Percentiles rank a stretch among this genome's conserved stretches.
Evolutionary conservation across 2,888 invertebrate species (phyloP).

Genomic region (Oxytorus armatus): DNA sequence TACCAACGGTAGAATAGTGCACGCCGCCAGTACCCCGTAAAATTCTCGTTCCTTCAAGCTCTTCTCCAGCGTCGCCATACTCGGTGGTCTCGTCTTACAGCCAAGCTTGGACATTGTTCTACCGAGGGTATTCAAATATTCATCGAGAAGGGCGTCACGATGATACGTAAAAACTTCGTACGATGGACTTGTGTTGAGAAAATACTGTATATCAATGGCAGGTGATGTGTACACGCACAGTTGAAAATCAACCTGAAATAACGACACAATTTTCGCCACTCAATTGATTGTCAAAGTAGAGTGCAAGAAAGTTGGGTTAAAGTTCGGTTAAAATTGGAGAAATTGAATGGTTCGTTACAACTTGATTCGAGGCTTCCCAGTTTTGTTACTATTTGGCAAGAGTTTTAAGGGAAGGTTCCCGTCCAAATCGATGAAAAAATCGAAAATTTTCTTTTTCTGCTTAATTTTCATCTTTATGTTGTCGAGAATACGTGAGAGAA

Average conservation of each 20-base stretch:
- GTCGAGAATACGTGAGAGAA: no score
- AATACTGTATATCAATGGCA: constrained; percentile 84
- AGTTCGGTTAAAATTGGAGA: no score
- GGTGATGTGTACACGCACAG: constrained; percentile 83
- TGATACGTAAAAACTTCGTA: constrained; percentile 70
- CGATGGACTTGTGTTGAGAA: constrained; percentile 82
- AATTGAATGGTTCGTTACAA: no score
- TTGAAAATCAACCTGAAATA: constrained; percentile 85
- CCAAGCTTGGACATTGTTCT: constrained; percentile 74
- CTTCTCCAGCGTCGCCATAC: constrained; percentile 69
- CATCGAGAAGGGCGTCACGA: constrained; percentile 71
- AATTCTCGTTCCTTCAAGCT: constrained; percentile 68
- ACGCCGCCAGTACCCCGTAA: constrained; percentile 73
- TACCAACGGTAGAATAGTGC: constrained; percentile 75
- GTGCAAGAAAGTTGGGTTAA: no score
- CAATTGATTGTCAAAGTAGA: no score
- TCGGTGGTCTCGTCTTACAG: constrained; percentile 76
- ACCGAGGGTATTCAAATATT: constrained; percentile 73
- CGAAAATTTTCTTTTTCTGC: no score
- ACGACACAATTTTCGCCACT: no score
- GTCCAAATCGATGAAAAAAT: no score
- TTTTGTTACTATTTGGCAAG: no score
- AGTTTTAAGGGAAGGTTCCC: no score
- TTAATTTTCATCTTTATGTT: no score
- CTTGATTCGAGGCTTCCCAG: no score